Evolutionary conservation across 2,113 vertebrate genomes (phyloP).

Genomic region (Rhea americana): DNA sequence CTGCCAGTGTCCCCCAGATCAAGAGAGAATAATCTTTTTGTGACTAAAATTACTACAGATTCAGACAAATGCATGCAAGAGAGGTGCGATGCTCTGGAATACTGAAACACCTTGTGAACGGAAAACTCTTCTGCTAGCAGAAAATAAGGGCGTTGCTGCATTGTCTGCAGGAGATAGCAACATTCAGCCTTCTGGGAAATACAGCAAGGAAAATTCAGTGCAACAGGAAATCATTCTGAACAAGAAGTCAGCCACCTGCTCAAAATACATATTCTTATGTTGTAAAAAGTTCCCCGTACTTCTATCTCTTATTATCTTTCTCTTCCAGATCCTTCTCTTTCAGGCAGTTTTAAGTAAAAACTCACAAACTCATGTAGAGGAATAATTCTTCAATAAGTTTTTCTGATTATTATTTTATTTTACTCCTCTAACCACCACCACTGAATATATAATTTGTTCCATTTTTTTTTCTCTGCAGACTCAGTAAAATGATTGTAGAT

Average conservation of each 20-base stretch:
- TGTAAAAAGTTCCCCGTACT: neutral
- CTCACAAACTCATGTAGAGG: neutral
- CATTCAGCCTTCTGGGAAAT: neutral
- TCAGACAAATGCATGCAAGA: neutral
- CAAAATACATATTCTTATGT: neutral
- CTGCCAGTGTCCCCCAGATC: neutral
- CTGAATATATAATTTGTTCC: neutral
- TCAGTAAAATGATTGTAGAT: slow-evolving; percentile 4
- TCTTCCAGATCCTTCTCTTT: neutral
- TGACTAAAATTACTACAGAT: neutral
- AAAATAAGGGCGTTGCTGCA: slow-evolving; percentile 42
- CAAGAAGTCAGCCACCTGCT: slow-evolving; percentile 7
- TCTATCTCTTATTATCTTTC: neutral
- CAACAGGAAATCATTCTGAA: slow-evolving; percentile 16
- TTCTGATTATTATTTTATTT: neutral
- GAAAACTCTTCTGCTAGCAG: neutral
- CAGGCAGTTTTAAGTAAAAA: neutral
- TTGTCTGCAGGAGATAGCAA: slow-evolving; percentile 35
- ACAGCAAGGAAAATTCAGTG: neutral
- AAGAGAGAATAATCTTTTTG: neutral
- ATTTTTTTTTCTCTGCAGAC: neutral
- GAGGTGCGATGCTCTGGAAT: slow-evolving; percentile 10
- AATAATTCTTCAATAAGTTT: neutral
- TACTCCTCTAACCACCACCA: neutral
- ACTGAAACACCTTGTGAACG: slow-evolving; percentile 21